A percentile compares a stretch with the other conserved stretches of the same genome.
Conservation (phyloP, 1,140 invertebrate species). For the Bombus vancouverensis region DNA sequence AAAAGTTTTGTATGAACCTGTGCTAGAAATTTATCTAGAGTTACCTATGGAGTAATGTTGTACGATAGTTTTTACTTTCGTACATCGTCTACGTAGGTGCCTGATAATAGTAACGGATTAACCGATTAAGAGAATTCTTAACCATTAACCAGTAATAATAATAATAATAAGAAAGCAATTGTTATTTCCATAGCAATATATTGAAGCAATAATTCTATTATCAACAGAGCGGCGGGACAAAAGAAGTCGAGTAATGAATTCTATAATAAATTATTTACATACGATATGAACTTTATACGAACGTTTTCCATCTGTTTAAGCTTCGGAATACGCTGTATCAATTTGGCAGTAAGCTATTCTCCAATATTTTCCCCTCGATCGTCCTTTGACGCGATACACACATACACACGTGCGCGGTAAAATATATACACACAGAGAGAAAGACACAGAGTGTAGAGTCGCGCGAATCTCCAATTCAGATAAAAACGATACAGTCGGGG, state of each 20-base stretch:
- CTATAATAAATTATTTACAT: background rate
- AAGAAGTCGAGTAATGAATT: too few relatives aligned
- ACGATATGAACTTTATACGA: background rate
- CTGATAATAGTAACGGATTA: too few relatives aligned
- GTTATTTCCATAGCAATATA: too few relatives aligned
- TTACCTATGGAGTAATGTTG: too few relatives aligned
- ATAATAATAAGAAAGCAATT: too few relatives aligned
- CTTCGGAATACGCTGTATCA: background rate
- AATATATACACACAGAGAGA: background rate
- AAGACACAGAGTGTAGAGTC: background rate
- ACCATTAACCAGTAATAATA: too few relatives aligned
- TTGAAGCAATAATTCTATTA: too few relatives aligned
- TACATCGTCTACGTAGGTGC: too few relatives aligned
- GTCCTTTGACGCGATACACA: conserved; percentile 16
- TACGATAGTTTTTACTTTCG: too few relatives aligned
- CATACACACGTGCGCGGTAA: too few relatives aligned
- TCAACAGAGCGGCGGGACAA: too few relatives aligned
- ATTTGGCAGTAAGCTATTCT: background rate
- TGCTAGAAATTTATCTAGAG: background rate
- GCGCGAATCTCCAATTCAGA: conserved; percentile 38
- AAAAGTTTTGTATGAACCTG: background rate
- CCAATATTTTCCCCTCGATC: background rate
- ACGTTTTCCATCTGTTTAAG: background rate
- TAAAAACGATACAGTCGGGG: conserved; percentile 25
- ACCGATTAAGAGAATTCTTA: too few relatives aligned